phyloP scores from a whole-genome alignment of 2,888 invertebrate genomes.

The Tuberolachnus salignus region DNA sequence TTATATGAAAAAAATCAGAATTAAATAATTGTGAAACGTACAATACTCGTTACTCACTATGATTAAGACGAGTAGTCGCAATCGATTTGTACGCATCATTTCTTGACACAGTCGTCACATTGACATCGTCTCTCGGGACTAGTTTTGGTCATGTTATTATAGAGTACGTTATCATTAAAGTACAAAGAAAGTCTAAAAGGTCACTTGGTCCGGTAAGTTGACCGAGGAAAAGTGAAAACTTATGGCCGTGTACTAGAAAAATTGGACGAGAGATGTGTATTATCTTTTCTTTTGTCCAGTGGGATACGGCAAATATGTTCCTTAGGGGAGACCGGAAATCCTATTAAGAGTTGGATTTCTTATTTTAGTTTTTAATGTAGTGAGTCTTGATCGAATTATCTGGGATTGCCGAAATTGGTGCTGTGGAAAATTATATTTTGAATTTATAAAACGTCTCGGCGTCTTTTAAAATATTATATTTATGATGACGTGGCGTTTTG shows the following conservation, averaged over 20 bases:
- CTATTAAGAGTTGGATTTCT: background rate
- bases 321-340: background rate
- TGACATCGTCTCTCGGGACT: background rate
- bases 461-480: no score
- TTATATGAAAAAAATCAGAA: background rate
- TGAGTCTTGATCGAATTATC: background rate
- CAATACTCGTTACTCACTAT: background rate
- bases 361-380: background rate
- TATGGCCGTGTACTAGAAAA: background rate
- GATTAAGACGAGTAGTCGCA: background rate
- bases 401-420: no score
- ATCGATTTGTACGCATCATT: constrained; percentile 1
- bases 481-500: no score
- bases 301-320: constrained; percentile 3
- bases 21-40: background rate
- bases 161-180: background rate
- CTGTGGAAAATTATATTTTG: no score
- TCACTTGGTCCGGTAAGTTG: background rate
- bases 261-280: background rate
- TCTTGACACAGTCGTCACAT: background rate
- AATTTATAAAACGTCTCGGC: no score
- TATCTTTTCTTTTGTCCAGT: constrained; percentile 14
- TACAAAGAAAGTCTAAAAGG: background rate
- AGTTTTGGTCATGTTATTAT: background rate
- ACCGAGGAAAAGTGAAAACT: background rate